phyloP scores from a whole-genome alignment of 2,888 invertebrate genomes.

The Periphyllus acericola region DNA sequence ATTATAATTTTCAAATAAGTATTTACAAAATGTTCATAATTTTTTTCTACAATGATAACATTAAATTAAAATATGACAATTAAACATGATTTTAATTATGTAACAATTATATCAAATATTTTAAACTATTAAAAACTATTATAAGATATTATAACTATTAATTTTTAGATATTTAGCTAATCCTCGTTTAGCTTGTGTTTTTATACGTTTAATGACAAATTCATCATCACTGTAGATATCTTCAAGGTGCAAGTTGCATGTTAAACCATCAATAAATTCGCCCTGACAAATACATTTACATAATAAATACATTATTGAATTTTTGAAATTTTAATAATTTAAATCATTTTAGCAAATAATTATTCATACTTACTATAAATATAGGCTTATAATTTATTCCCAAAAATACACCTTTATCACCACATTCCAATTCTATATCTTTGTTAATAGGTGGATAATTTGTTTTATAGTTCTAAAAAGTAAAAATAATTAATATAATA shows the following conservation, averaged over 20 bases:
- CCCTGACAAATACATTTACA: not conserved
- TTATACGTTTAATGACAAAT: not conserved
- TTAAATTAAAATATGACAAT: not conserved
- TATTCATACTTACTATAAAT: conserved; percentile 18
- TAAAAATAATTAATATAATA: no score
- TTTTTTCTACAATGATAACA: not conserved
- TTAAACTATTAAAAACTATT: not conserved
- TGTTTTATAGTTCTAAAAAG: not conserved
- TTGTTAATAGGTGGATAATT: not conserved
- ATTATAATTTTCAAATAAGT: not conserved
- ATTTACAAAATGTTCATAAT: not conserved
- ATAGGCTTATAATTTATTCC: not conserved
- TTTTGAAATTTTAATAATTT: no score
- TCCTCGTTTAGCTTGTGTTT: not conserved
- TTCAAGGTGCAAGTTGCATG: not conserved
- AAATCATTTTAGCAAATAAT: not conserved
- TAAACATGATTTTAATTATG: not conserved
- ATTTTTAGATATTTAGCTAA: conserved; percentile 10
- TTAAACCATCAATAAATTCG: not conserved
- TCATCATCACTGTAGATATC: conserved; percentile 27
- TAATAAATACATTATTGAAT: not conserved
- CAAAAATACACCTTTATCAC: conserved; percentile 28
- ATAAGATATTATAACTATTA: not conserved
- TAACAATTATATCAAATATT: not conserved
- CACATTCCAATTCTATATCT: conserved; percentile 1